These are phyloP conservation scores for Scyliorhinus canicula DNA, from an alignment of 2,797 vertebrate species.

Conservation along the genomic window DNA sequence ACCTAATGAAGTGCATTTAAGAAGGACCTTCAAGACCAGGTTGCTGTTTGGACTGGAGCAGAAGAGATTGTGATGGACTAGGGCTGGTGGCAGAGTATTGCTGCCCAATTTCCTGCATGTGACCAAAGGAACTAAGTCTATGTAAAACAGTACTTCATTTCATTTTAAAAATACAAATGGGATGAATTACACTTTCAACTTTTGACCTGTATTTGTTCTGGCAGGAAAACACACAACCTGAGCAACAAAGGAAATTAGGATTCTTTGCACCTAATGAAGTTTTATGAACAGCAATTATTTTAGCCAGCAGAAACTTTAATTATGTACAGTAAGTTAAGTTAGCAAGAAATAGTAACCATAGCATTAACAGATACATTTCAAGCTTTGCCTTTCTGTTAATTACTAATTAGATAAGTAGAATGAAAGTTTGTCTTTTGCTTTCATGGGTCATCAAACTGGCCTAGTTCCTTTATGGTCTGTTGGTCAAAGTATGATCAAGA, in stretches of 20 bases:
- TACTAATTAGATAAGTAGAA: not conserved
- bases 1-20: too few relatives aligned
- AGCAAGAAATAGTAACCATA: not conserved
- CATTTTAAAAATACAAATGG: not conserved
- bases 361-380: not conserved
- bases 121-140: too few relatives aligned
- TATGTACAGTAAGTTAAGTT: not conserved
- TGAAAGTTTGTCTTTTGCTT: not conserved
- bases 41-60: too few relatives aligned
- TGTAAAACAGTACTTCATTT: not conserved
- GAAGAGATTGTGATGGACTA: too few relatives aligned
- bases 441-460: not conserved
- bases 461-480: not conserved
- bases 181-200: not conserved
- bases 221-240: conserved; percentile 8
- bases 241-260: not conserved
- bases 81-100: too few relatives aligned
- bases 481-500: not conserved
- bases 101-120: too few relatives aligned
- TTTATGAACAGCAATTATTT: not conserved
- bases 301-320: not conserved
- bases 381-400: not conserved
- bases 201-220: not conserved
- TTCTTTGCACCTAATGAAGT: not conserved
- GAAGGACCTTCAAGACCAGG: too few relatives aligned